A percentile compares a stretch with the other conserved stretches of the same genome.
phyloP scores from a whole-genome alignment of 2,888 invertebrate species.

The Apocheima hispidaria region DNA sequence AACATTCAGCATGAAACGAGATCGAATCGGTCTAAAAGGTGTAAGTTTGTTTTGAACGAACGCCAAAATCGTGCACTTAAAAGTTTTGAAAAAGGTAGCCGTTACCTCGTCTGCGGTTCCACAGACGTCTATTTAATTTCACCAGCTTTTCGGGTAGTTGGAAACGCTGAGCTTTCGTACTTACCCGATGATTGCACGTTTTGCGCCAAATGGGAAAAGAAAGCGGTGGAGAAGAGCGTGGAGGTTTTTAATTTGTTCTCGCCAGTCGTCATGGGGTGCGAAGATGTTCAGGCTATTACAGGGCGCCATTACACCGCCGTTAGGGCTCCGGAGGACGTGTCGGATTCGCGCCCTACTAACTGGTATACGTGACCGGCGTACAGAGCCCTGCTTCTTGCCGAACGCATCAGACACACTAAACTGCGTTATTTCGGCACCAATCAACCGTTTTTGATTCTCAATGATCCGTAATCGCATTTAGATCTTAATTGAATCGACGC shows the following conservation, averaged over 20 bases:
- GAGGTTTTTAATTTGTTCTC: slow-evolving; percentile 81
- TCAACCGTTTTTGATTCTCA: slow-evolving; percentile 37
- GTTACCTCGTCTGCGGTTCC: slow-evolving; percentile 45
- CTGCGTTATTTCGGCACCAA: slow-evolving; percentile 34
- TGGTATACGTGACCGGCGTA: slow-evolving; percentile 73
- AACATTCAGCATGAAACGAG: slow-evolving; percentile 32
- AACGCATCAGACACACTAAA: slow-evolving; percentile 56
- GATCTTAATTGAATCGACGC: slow-evolving; percentile 41
- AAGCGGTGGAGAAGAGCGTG: slow-evolving; percentile 53
- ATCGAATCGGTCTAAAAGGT: slow-evolving; percentile 33
- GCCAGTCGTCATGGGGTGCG: slow-evolving; percentile 61
- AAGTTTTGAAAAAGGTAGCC: slow-evolving; percentile 42
- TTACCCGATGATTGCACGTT: slow-evolving; percentile 43
- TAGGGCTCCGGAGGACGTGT: slow-evolving; percentile 77
- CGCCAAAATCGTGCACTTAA: slow-evolving; percentile 42
- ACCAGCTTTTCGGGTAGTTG: slow-evolving; percentile 48
- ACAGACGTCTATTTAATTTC: slow-evolving; percentile 56
- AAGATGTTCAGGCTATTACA: slow-evolving; percentile 73
- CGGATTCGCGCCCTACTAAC: slow-evolving; percentile 80
- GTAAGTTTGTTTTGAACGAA: slow-evolving; percentile 44
- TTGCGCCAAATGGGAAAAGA: slow-evolving; percentile 45
- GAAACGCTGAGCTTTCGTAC: slow-evolving; percentile 43
- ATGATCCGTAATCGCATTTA: slow-evolving; percentile 37
- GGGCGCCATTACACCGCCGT: slow-evolving; percentile 77
- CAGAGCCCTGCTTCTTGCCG: slow-evolving; percentile 49